A percentile compares a stretch with the other conserved stretches of the same genome.
Evolutionary conservation across 2,888 invertebrate species (phyloP).

Genomic region (Rhagophthalmus giganteus): DNA sequence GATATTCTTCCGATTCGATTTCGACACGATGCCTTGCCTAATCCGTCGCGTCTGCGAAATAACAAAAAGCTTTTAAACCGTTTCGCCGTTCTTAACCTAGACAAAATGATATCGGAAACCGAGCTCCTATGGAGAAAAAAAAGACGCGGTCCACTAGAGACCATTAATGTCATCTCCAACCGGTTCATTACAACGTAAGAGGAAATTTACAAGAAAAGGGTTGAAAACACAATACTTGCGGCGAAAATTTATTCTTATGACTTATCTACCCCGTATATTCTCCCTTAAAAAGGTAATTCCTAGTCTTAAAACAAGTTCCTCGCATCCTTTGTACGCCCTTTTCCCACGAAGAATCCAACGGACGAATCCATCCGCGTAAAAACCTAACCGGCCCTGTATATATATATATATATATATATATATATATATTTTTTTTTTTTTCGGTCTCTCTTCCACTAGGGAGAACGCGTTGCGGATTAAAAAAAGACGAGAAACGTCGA

Average conservation of each 20-base stretch:
- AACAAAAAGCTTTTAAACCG: too few relatives aligned
- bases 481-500: not conserved
- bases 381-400: conserved; percentile 19
- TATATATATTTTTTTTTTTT: too few relatives aligned
- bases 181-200: conserved; percentile 24
- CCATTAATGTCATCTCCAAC: conserved; percentile 27
- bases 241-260: conserved; percentile 35
- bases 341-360: conserved; percentile 35
- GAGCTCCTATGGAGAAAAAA: conserved; percentile 13
- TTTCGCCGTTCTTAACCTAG: too few relatives aligned
- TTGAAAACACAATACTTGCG: conserved; percentile 31
- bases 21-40: too few relatives aligned
- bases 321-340: conserved; percentile 22
- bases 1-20: not conserved
- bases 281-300: conserved; percentile 36
- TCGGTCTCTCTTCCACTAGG: conserved; percentile 7
- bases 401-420: too few relatives aligned
- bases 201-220: conserved; percentile 29
- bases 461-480: not conserved
- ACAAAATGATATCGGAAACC: conserved; percentile 23
- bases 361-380: conserved; percentile 24
- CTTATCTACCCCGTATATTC: conserved; percentile 29
- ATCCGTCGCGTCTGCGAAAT: too few relatives aligned
- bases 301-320: conserved; percentile 34
- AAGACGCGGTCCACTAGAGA: conserved; percentile 22